Evolutionary conservation across 2,113 vertebrate species (phyloP).

Genomic region (Psophia crepitans): DNA sequence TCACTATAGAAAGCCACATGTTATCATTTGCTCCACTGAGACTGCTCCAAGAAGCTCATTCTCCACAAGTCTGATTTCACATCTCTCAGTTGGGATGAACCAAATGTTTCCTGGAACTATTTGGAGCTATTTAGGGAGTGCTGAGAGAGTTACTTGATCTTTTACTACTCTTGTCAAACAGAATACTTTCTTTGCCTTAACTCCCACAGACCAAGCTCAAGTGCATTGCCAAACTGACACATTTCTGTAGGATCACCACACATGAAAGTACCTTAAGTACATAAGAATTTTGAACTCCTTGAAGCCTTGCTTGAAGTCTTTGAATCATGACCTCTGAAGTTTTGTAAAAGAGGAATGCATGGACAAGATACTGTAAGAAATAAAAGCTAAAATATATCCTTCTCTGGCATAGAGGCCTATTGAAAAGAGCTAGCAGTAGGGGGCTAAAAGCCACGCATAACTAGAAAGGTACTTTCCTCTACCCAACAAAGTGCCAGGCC

Average conservation of each 20-base stretch:
- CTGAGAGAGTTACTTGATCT: background rate
- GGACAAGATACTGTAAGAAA: background rate
- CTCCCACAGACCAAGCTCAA: background rate
- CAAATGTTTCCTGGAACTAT: slow-evolving; percentile 38
- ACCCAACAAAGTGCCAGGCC: background rate
- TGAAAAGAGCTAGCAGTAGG: background rate
- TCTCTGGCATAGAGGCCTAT: background rate
- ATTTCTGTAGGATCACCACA: background rate
- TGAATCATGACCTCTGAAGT: background rate
- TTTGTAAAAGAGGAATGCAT: background rate
- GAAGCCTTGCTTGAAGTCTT: background rate
- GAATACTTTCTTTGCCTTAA: background rate
- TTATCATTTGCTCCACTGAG: background rate
- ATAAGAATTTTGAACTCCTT: background rate
- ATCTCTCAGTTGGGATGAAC: background rate
- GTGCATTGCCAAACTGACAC: background rate
- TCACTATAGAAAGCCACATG: background rate
- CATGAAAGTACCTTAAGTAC: background rate
- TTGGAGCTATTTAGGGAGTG: slow-evolving; percentile 26
- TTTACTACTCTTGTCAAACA: background rate
- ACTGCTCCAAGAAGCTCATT: background rate
- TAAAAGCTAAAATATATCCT: background rate
- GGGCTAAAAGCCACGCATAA: background rate
- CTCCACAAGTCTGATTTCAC: background rate
- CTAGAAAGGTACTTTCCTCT: background rate